phyloP scores from a whole-genome alignment of 2,113 vertebrate species.

The Actenoides hombroni region DNA sequence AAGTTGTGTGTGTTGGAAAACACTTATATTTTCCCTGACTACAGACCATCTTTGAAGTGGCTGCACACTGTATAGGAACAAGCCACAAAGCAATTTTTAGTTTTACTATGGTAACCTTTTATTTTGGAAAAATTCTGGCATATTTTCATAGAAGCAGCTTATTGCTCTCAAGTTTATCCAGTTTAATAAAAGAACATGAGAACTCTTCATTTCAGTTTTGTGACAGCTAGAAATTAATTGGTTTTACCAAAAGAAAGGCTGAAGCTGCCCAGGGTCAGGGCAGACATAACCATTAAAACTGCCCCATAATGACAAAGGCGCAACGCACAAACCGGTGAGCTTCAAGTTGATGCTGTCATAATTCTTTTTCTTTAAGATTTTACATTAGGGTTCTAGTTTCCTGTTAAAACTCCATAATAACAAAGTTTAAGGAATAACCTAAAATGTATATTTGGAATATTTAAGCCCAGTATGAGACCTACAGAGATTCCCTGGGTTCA shows the following conservation, averaged over 20 bases:
- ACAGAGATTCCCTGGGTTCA: neutral
- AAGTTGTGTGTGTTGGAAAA: neutral
- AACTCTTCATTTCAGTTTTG: neutral
- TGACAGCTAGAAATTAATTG: slow-evolving; percentile 16
- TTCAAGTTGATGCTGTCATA: neutral
- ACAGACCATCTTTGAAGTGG: slow-evolving; percentile 4
- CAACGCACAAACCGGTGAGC: neutral
- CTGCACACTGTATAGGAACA: neutral
- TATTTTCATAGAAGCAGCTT: slow-evolving; percentile 11
- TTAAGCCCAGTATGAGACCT: neutral
- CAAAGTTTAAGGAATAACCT: neutral
- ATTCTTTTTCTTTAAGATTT: neutral
- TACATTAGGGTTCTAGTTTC: neutral
- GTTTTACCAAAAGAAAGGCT: neutral
- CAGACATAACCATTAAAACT: neutral
- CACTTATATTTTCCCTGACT: neutral
- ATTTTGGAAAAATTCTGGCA: slow-evolving; percentile 27
- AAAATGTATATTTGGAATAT: neutral
- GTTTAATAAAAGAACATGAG: neutral
- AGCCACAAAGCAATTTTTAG: neutral
- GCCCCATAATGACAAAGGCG: neutral
- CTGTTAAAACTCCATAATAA: neutral
- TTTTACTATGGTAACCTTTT: slow-evolving; percentile 42
- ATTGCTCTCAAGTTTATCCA: neutral
- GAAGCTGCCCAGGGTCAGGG: neutral